Evolutionary conservation across 2,888 invertebrate species (phyloP).

Genomic region (Augochlorella aurata): DNA sequence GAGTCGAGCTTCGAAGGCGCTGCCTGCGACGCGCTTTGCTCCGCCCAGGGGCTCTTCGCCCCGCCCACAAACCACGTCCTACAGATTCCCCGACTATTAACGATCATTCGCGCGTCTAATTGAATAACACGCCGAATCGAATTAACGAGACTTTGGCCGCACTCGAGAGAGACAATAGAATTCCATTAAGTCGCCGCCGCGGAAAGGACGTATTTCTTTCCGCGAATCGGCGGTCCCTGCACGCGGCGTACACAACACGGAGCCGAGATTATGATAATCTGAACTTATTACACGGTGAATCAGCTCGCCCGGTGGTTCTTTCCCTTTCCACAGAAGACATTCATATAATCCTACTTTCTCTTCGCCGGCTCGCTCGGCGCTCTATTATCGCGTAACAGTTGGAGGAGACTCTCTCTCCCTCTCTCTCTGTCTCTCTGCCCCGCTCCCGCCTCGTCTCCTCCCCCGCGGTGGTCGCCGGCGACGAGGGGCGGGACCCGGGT

Average conservation of each 20-base stretch:
- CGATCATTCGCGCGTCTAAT: too few relatives aligned
- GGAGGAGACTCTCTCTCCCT: constrained; percentile 23
- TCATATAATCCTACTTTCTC: constrained; percentile 24
- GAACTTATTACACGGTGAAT: constrained; percentile 19
- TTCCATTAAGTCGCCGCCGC: neutral
- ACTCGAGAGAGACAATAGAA: too few relatives aligned
- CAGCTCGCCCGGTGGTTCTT: constrained; percentile 7
- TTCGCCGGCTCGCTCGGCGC: constrained; percentile 28
- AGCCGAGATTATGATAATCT: constrained; percentile 3
- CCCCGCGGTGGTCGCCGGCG: neutral
- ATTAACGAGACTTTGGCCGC: too few relatives aligned
- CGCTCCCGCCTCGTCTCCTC: neutral
- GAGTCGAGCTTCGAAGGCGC: too few relatives aligned
- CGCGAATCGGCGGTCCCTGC: neutral
- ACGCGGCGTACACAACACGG: neutral
- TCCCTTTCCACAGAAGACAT: neutral
- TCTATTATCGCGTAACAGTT: constrained; percentile 51
- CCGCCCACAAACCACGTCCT: neutral
- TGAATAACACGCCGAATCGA: too few relatives aligned
- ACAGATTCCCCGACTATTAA: too few relatives aligned
- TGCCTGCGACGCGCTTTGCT: neutral
- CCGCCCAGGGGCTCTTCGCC: neutral
- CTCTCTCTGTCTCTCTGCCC: too few relatives aligned
- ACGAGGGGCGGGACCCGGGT: constrained; percentile 21
- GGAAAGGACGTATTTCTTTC: neutral